Conservation (phyloP, 2,888 invertebrate genomes). For the Andrena camellia region DNA sequence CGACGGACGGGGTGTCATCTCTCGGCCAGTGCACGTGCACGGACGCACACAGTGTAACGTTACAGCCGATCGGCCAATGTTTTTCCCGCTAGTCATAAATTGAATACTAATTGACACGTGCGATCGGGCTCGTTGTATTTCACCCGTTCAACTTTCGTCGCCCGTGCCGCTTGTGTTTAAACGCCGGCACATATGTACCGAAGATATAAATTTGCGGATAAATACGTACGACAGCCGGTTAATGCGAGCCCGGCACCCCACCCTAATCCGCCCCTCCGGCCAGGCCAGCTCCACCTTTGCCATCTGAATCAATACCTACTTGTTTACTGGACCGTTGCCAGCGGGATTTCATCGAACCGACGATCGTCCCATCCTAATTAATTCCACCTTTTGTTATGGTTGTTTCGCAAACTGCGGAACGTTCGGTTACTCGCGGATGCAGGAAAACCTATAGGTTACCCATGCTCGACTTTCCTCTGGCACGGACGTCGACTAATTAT, state of each 20-base stretch:
- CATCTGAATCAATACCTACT: conserved; percentile 82
- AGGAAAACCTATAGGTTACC: conserved; percentile 51
- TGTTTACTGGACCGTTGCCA: conserved; percentile 82
- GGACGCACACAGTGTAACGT: neutral
- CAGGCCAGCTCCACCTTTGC: conserved; percentile 68
- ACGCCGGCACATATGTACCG: conserved; percentile 77
- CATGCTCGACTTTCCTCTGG: conserved; percentile 54
- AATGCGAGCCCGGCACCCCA: conserved; percentile 68
- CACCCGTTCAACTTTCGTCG: conserved; percentile 78
- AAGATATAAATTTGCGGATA: conserved; percentile 81
- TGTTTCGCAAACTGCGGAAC: conserved; percentile 66
- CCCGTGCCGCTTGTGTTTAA: conserved; percentile 70
- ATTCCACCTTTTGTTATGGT: conserved; percentile 79
- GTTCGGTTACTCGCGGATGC: conserved; percentile 54
- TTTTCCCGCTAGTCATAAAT: conserved; percentile 75
- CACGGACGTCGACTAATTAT: conserved; percentile 67
- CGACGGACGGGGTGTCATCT: neutral
- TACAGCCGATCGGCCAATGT: conserved; percentile 47
- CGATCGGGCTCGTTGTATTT: conserved; percentile 74
- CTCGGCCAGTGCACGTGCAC: neutral
- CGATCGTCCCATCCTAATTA: conserved; percentile 79
- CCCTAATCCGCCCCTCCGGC: conserved; percentile 61
- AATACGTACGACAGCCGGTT: conserved; percentile 81
- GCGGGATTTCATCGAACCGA: conserved; percentile 77
- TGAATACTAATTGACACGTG: conserved; percentile 80